Conservation (phyloP, 1,140 invertebrate species). For the Drosophila melanogaster region Release_6_plus_ISO1_MT NC_004354.4:7491501-7492000, state of each 20-base stretch:
- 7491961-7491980: constrained; percentile 82
- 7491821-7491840: constrained; percentile 83
- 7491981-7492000: constrained; percentile 58
- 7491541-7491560: constrained; percentile 18
- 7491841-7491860: constrained; percentile 76
- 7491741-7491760: constrained; percentile 8
- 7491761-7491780: constrained; percentile 78
- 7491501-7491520: no score
- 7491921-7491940: constrained; percentile 54
- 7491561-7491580: constrained; percentile 54
- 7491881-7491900: constrained; percentile 19
- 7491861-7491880: constrained; percentile 57
- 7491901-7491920: constrained; percentile 4
- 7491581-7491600: constrained; percentile 39
- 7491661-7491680: no score
- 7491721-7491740: constrained; percentile 7
- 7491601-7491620: not conserved
- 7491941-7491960: constrained; percentile 83
- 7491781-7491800: constrained; percentile 38
- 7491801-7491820: constrained; percentile 62
- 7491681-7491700: no score
- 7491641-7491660: not conserved
- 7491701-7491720: constrained; percentile 13
- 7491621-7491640: constrained; percentile 16
- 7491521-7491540: constrained; percentile 13